phyloP scores from a whole-genome alignment of 2,888 invertebrate species.

The Spodoptera picta region DNA sequence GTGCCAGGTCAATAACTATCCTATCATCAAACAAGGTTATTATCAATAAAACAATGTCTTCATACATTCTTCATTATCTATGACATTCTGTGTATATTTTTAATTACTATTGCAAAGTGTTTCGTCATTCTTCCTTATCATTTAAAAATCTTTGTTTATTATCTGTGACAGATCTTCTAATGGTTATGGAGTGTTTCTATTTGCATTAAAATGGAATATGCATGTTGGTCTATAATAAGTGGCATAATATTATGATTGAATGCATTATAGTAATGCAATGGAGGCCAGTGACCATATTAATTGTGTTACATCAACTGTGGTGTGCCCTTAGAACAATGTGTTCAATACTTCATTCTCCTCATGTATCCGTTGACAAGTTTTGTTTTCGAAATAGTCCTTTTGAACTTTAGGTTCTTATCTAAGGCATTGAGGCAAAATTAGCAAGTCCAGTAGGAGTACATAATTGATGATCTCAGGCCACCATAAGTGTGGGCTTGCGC shows the following conservation, averaged over 20 bases:
- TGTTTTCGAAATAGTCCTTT: not conserved
- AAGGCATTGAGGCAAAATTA: too few species aligned
- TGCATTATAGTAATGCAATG: not conserved
- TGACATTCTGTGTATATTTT: not conserved
- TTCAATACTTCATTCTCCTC: too few species aligned
- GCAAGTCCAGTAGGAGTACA: too few species aligned
- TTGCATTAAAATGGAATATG: constrained; percentile 6
- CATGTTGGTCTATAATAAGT: not conserved
- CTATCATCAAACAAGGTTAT: too few species aligned
- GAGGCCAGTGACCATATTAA: not conserved
- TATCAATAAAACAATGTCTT: too few species aligned
- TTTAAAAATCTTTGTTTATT: constrained; percentile 1
- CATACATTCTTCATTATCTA: too few species aligned
- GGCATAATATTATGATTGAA: constrained; percentile 2
- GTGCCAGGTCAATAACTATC: too few species aligned
- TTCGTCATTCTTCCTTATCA: not conserved
- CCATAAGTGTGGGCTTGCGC: too few species aligned
- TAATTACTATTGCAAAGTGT: not conserved
- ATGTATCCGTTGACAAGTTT: not conserved
- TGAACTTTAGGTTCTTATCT: too few species aligned
- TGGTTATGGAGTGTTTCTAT: constrained; percentile 7
- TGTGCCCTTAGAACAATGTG: too few species aligned
- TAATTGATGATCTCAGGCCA: too few species aligned
- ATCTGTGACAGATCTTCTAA: constrained; percentile 1
- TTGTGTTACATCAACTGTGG: too few species aligned